Evolutionary conservation across 2,113 vertebrate species (phyloP).

Genomic region (Lathamus discolor): DNA sequence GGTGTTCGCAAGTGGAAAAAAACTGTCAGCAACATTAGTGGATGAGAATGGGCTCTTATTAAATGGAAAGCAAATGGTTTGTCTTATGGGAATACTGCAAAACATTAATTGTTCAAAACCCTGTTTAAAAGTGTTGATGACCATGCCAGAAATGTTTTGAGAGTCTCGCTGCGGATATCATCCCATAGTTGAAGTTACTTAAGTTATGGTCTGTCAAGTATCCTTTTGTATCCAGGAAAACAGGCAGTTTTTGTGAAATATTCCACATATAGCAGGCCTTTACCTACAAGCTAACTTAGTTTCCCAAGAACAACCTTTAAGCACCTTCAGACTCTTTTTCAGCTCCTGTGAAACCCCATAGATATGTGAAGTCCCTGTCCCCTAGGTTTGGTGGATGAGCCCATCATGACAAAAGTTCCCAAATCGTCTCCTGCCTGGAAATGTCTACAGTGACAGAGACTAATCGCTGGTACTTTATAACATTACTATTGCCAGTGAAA

Average conservation of each 20-base stretch:
- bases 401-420: background rate
- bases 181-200: background rate
- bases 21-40: background rate
- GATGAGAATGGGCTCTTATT: background rate
- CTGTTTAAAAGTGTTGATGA: background rate
- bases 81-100: background rate
- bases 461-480: constrained; percentile 75
- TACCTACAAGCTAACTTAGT: background rate
- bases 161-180: background rate
- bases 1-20: background rate
- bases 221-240: background rate
- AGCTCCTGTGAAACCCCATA: background rate
- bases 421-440: rapidly evolving
- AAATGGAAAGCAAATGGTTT: background rate
- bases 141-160: background rate
- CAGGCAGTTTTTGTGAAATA: background rate
- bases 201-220: background rate
- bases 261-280: background rate
- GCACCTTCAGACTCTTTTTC: background rate
- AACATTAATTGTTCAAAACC: background rate
- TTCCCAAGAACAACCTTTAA: background rate
- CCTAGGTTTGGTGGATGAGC: rapidly evolving
- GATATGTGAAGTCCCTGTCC: background rate
- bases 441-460: constrained; percentile 66
- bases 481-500: constrained; percentile 51